These are phyloP conservation scores for Origma solitaria DNA, from an alignment of 2,113 vertebrate genomes.

Conservation along the genomic window DNA sequence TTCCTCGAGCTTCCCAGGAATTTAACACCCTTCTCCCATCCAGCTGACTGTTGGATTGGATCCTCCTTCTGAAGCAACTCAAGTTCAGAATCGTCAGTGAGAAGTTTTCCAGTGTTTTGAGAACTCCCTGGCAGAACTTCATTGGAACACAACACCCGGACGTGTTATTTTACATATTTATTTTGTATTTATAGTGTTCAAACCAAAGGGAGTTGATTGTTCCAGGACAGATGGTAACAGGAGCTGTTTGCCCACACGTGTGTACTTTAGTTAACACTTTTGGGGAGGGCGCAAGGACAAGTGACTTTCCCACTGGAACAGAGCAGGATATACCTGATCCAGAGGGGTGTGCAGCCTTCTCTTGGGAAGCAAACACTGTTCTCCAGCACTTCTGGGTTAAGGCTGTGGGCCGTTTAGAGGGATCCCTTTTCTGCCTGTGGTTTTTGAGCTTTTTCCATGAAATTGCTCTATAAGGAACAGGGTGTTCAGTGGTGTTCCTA, in stretches of 20 bases:
- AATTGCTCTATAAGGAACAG: neutral
- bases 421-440: neutral
- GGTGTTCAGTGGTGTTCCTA: neutral
- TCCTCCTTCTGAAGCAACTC: neutral
- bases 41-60: neutral
- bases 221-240: neutral
- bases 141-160: fast-evolving
- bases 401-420: neutral
- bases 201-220: neutral
- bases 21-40: neutral
- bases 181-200: neutral
- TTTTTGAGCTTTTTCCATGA: neutral
- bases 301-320: neutral
- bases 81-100: fast-evolving
- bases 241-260: neutral
- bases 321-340: neutral
- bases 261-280: neutral
- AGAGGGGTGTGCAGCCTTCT: neutral
- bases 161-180: neutral
- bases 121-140: neutral
- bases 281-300: neutral
- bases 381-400: neutral
- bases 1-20: neutral
- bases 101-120: neutral
- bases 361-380: fast-evolving